Conservation (phyloP, 2,888 invertebrate species). For the Catocala fraxini region DNA sequence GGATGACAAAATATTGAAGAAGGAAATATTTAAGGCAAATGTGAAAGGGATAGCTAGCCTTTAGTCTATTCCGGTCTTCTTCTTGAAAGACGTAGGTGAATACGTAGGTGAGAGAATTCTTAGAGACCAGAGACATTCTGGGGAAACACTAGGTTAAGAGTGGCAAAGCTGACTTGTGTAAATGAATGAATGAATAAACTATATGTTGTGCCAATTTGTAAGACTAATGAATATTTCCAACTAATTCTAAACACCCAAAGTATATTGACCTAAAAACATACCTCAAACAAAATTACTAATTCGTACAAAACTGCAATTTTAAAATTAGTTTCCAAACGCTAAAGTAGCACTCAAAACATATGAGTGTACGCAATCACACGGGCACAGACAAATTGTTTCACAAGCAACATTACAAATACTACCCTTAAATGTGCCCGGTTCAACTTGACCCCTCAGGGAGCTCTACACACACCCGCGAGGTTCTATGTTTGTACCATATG, state of each 20-base stretch:
- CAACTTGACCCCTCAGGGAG: slow-evolving; percentile 38
- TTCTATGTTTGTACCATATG: neutral
- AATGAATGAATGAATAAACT: neutral
- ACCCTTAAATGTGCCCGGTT: slow-evolving; percentile 72
- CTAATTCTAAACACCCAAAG: neutral
- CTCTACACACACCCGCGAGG: neutral
- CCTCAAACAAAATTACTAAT: slow-evolving; percentile 36
- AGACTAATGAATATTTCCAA: too few species aligned
- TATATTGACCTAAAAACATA: slow-evolving; percentile 12
- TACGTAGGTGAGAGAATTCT: too few species aligned
- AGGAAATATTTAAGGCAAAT: too few species aligned
- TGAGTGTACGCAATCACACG: slow-evolving; percentile 49
- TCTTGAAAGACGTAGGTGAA: too few species aligned
- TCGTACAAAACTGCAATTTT: slow-evolving; percentile 44
- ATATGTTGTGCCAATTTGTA: too few species aligned
- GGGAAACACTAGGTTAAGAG: too few species aligned
- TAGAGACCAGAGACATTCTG: too few species aligned
- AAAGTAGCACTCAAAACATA: slow-evolving; percentile 52
- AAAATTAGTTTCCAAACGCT: slow-evolving; percentile 53
- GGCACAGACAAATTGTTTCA: slow-evolving; percentile 75
- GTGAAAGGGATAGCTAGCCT: too few species aligned
- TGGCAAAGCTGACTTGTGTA: too few species aligned
- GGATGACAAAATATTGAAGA: too few species aligned
- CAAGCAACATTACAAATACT: slow-evolving; percentile 69
- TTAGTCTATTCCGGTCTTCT: too few species aligned